Conservation (phyloP, 1,140 invertebrate species). For the Arion vulgaris region DNA sequence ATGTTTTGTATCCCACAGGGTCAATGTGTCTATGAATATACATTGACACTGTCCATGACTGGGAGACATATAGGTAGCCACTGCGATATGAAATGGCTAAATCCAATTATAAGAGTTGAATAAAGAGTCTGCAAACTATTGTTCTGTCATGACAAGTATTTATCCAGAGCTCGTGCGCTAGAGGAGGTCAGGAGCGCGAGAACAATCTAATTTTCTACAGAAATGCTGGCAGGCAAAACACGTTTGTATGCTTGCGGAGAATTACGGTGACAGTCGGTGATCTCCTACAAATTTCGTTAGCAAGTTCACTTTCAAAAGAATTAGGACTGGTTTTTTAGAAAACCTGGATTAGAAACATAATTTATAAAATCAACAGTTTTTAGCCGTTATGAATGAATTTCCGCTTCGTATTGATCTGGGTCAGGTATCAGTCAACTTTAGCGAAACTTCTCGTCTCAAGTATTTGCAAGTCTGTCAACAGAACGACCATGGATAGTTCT, state of each 20-base stretch:
- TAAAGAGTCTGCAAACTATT: too few species aligned
- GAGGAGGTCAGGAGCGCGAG: background rate
- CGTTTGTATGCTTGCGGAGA: conserved; percentile 24
- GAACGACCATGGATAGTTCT: too few species aligned
- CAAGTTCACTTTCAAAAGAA: conserved; percentile 29
- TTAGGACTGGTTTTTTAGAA: background rate
- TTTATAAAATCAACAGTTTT: conserved; percentile 3
- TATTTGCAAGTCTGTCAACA: too few species aligned
- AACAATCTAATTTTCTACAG: conserved; percentile 28
- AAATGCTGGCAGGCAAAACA: conserved; percentile 15
- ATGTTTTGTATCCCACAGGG: too few species aligned
- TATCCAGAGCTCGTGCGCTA: background rate
- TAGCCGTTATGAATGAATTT: conserved; percentile 3
- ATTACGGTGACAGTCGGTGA: background rate
- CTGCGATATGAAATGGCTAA: too few species aligned
- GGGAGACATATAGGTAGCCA: too few species aligned
- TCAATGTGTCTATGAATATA: too few species aligned
- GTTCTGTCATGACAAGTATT: too few species aligned
- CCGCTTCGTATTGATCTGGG: background rate
- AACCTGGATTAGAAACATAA: background rate
- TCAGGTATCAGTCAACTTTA: background rate
- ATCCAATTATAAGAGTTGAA: too few species aligned
- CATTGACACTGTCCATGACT: too few species aligned
- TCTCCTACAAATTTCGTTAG: conserved; percentile 25
- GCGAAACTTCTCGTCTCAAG: too few species aligned